Evolutionary conservation across 2,797 vertebrate genomes (phyloP).

Genomic region (Chromis chromis): DNA sequence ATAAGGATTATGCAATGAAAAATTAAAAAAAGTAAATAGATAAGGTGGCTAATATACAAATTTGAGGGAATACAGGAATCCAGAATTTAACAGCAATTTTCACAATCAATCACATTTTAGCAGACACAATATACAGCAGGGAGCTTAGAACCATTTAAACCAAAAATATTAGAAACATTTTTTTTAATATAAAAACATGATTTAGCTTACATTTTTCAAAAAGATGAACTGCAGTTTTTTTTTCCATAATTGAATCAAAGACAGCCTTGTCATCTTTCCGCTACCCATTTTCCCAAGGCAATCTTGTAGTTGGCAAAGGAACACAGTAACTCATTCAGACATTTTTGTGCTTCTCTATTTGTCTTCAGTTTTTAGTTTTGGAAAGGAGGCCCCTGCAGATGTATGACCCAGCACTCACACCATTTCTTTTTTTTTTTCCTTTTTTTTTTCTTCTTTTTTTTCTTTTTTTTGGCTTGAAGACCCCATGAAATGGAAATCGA

Average conservation of each 20-base stretch:
- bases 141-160: slow-evolving; percentile 74
- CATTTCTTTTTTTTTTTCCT: slow-evolving; percentile 24
- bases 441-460: neutral
- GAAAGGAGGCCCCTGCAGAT: slow-evolving; percentile 68
- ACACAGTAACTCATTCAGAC: slow-evolving; percentile 87
- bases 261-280: slow-evolving; percentile 56
- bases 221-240: slow-evolving; percentile 52
- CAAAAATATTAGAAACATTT: slow-evolving; percentile 66
- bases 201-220: slow-evolving; percentile 69
- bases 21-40: slow-evolving; percentile 76
- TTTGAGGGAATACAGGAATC: slow-evolving; percentile 83
- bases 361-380: slow-evolving; percentile 69
- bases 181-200: slow-evolving; percentile 69
- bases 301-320: slow-evolving; percentile 90
- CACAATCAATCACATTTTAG: slow-evolving; percentile 88
- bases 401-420: slow-evolving; percentile 58
- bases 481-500: slow-evolving; percentile 63
- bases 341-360: slow-evolving; percentile 92
- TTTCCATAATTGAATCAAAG: slow-evolving; percentile 52
- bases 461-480: slow-evolving; percentile 43
- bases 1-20: slow-evolving; percentile 73
- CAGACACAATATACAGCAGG: slow-evolving; percentile 88
- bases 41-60: slow-evolving; percentile 88
- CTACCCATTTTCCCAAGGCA: slow-evolving; percentile 84
- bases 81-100: slow-evolving; percentile 87